Base-by-base conservation (phyloP, 35 echinoderm and acorn worm species). In the Holothuria glaberrima region DNA sequence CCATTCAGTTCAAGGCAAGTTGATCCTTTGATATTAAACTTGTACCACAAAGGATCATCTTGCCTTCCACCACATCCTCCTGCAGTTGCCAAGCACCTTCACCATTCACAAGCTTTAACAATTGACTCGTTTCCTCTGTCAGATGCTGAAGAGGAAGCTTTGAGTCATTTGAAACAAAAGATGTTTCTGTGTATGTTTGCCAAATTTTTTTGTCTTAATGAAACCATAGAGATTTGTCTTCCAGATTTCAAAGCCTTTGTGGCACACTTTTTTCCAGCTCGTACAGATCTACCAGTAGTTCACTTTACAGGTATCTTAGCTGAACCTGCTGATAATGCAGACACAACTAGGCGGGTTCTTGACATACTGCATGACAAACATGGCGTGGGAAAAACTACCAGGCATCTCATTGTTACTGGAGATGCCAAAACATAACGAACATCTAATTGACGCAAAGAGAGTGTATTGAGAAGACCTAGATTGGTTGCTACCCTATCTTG, bases 131-230 rank as follows among this genome's bases (percentile, higher is more conserved):
- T 90, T 66, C 36, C 7, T 63, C 70, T 65, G 2, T 62, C 70
- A 63, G 35, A 34, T 6, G 4, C 18, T 21, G 88, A 90, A 30
- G 60, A 2, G 5, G 4, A 59, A 25, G 58, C 32, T 22, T 54
- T 59, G 6, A 5, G 24, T 58, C 2, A 20, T 12, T 17, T 90
- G 67, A 61, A 90, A 31, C 46, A 22, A 4, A 50, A 62, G 20
- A 22, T 90, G 3, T 90, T 90, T 63, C 16, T 64, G 10, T 90
- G 44, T 52, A 90, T 90, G 88, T 32, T 90, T 22, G 77, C 73
- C 29, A 90, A 90, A 30, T 54, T 20, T 36, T 21, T 80, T 58
- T 75, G 27, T 64, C 80, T 64, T 25, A 18, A 1, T 7, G 56
- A 48, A 64, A 90, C 45, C 18, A 38, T 64, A 3, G 13, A 90